Evolutionary conservation across 2,888 invertebrate genomes (phyloP).

Genomic region (Agonum fuliginosum): DNA sequence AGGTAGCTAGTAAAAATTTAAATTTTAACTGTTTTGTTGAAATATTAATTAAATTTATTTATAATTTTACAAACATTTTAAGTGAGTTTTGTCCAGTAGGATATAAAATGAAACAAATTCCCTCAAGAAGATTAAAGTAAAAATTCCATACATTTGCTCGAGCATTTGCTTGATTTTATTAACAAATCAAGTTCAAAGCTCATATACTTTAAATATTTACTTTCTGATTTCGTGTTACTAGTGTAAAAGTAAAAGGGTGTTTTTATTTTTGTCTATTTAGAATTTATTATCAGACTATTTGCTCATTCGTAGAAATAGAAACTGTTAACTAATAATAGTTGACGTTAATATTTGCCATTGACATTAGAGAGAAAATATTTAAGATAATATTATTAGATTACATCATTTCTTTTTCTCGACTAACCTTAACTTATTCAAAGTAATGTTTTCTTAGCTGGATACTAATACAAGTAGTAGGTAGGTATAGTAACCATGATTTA

Average conservation of each 20-base stretch:
- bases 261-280: too few species aligned
- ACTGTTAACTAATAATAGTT: slow-evolving; percentile 2
- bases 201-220: slow-evolving; percentile 4
- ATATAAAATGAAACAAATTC: too few species aligned
- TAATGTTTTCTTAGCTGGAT: too few species aligned
- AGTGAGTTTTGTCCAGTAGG: too few species aligned
- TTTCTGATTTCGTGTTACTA: slow-evolving; percentile 7
- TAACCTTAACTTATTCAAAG: neutral
- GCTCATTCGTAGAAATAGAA: neutral
- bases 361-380: neutral
- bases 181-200: neutral
- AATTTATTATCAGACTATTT: slow-evolving; percentile 14
- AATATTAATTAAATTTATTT: too few species aligned
- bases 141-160: too few species aligned
- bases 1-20: too few species aligned
- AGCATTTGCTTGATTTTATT: neutral
- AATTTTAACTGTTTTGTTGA: too few species aligned
- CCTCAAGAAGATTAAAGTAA: too few species aligned
- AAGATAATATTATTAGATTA: neutral
- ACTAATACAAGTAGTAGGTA: too few species aligned
- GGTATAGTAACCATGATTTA: too few species aligned
- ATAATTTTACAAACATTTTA: too few species aligned
- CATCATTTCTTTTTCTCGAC: neutral
- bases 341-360: neutral
- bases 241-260: slow-evolving; percentile 20